Evolutionary conservation across 2,888 invertebrate species (phyloP).

Genomic region (Ectobius pallidus): DNA sequence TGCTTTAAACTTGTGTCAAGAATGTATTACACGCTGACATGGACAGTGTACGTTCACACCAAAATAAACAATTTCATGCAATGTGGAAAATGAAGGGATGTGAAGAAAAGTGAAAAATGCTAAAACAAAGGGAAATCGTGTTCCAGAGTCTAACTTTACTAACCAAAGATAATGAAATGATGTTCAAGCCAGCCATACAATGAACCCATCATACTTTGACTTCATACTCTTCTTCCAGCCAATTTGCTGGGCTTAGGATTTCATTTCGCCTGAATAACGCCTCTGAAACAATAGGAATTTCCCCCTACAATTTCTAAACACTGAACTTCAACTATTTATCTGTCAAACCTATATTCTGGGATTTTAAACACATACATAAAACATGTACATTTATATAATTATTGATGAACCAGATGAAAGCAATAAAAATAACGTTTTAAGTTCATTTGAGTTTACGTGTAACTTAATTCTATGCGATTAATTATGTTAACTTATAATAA

Average conservation of each 20-base stretch:
- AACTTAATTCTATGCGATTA: too few relatives aligned
- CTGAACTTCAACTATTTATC: too few relatives aligned
- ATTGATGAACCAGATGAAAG: too few relatives aligned
- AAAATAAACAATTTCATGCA: background rate
- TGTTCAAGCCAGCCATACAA: conserved; percentile 10
- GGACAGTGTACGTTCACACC: too few relatives aligned
- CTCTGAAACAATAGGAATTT: conserved; percentile 17
- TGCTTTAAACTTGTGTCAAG: conserved; percentile 4
- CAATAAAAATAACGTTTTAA: too few relatives aligned
- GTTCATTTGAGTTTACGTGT: too few relatives aligned
- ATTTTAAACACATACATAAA: too few relatives aligned
- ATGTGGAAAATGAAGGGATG: background rate
- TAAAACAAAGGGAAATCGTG: background rate
- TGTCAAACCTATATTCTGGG: too few relatives aligned
- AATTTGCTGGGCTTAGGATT: background rate
- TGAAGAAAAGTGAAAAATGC: background rate
- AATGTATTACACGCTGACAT: too few relatives aligned
- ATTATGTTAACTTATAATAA: too few relatives aligned
- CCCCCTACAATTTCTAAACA: background rate
- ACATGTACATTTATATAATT: too few relatives aligned
- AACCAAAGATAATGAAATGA: conserved; percentile 8
- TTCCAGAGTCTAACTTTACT: background rate
- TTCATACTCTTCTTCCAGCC: background rate
- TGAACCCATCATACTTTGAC: background rate
- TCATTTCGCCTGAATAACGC: conserved; percentile 8